Evolutionary conservation across 2,113 vertebrate species (phyloP).

Genomic region (Sialia sialis): DNA sequence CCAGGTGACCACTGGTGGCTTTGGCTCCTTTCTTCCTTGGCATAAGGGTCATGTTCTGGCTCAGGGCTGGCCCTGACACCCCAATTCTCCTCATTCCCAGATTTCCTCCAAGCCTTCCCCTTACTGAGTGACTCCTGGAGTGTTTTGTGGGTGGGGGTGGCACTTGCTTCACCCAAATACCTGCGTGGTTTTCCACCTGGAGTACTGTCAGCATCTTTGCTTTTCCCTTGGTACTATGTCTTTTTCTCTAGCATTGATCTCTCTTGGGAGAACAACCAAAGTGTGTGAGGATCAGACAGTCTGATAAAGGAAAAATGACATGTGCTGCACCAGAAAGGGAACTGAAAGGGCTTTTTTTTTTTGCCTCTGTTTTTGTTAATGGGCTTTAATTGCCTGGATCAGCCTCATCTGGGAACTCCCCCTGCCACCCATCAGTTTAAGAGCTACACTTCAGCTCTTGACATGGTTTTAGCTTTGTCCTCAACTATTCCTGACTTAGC

Average conservation of each 20-base stretch:
- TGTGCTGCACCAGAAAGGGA: neutral
- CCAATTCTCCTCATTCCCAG: neutral
- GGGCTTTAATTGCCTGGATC: neutral
- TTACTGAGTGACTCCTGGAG: neutral
- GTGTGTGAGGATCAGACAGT: neutral
- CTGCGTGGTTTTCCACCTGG: neutral
- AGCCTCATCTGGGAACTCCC: neutral
- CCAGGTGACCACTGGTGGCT: neutral
- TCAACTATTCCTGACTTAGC: neutral
- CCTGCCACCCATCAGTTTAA: neutral
- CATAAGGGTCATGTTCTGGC: neutral
- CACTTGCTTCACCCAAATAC: neutral
- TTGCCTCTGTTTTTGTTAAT: neutral
- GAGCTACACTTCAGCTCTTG: neutral
- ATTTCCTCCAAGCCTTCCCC: neutral
- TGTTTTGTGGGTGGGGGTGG: neutral
- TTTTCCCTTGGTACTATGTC: neutral
- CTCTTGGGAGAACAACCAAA: neutral
- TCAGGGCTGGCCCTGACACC: neutral
- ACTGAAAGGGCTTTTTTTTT: neutral
- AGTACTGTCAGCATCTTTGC: neutral
- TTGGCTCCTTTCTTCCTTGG: neutral
- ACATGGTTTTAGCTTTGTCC: neutral
- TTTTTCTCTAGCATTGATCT: neutral
- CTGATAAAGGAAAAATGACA: neutral